These are phyloP conservation scores for Chondrilla cf. caribensis DNA, from an alignment of 37 sponge, comb jelly and placozoan species.

Conservation along the genomic window DNA sequence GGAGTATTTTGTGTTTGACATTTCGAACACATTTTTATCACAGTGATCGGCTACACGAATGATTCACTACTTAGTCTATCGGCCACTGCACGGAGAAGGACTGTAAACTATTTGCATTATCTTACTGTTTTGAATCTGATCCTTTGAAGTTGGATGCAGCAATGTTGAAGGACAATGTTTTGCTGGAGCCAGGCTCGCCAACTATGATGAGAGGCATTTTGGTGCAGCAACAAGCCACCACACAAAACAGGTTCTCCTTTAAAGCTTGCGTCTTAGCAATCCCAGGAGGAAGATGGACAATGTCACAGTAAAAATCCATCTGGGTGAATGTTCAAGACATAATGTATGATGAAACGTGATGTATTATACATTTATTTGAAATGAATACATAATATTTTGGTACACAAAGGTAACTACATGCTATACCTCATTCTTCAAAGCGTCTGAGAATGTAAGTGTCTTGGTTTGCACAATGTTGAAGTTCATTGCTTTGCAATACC, in stretches of 20 bases:
- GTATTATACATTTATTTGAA: neutral
- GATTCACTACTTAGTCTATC: too few relatives aligned
- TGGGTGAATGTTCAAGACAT: neutral
- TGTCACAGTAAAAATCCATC: constrained; percentile 51
- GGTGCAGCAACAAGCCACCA: constrained; percentile 72
- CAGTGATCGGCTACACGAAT: too few relatives aligned
- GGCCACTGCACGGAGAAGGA: neutral
- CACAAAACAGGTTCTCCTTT: constrained; percentile 92
- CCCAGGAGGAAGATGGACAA: constrained; percentile 73
- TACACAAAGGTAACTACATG: neutral
- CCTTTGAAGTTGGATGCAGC: constrained; percentile 84
- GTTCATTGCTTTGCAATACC: constrained; percentile 38
- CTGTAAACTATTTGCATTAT: neutral
- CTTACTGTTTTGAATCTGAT: constrained; percentile 48
- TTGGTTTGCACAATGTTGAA: constrained; percentile 23
- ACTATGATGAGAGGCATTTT: constrained; percentile 89
- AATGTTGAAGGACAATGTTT: constrained; percentile 92
- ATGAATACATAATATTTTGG: neutral
- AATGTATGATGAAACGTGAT: neutral
- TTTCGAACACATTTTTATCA: too few relatives aligned
- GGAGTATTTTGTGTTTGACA: too few relatives aligned
- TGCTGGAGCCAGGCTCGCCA: constrained; percentile 88
- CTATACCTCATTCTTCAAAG: constrained; percentile 5
- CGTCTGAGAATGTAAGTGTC: neutral
- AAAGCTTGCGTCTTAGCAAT: constrained; percentile 87